Evolutionary conservation across 1,140 invertebrate genomes (phyloP).

Genomic region (Aphaenogaster floridana): DNA sequence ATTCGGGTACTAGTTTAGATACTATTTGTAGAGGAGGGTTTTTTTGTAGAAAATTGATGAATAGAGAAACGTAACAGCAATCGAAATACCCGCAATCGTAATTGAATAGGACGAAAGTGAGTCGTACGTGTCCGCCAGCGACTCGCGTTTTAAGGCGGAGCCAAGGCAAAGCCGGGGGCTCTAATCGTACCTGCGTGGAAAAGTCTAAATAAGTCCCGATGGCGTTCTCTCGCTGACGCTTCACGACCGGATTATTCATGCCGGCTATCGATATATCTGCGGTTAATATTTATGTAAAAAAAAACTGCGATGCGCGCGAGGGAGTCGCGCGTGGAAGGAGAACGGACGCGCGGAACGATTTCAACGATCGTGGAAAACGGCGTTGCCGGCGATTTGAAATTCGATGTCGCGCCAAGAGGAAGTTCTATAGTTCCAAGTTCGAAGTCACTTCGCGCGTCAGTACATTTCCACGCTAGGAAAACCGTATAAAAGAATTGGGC

Average conservation of each 20-base stretch:
- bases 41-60: too few species aligned
- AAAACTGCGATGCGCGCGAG: neutral
- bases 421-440: neutral
- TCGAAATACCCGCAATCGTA: neutral
- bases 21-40: too few species aligned
- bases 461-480: neutral
- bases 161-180: slow-evolving; percentile 8
- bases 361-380: neutral
- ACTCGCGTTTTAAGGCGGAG: slow-evolving; percentile 21
- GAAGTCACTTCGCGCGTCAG: neutral
- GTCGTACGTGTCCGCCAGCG: neutral
- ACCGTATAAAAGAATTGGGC: neutral
- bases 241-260: slow-evolving; percentile 18
- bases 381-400: slow-evolving; percentile 4
- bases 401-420: neutral
- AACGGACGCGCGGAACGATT: neutral
- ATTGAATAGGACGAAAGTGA: slow-evolving; percentile 29
- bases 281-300: slow-evolving; percentile 26
- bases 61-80: neutral
- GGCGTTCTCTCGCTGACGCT: neutral
- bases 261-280: neutral
- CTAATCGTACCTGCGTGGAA: slow-evolving; percentile 8
- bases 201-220: slow-evolving; percentile 27
- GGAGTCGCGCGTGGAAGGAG: neutral
- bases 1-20: too few species aligned